A percentile compares a stretch with the other conserved stretches of the same genome.
phyloP scores from a whole-genome alignment of 2,888 invertebrate species.

The Drosophila niveifrons region DNA sequence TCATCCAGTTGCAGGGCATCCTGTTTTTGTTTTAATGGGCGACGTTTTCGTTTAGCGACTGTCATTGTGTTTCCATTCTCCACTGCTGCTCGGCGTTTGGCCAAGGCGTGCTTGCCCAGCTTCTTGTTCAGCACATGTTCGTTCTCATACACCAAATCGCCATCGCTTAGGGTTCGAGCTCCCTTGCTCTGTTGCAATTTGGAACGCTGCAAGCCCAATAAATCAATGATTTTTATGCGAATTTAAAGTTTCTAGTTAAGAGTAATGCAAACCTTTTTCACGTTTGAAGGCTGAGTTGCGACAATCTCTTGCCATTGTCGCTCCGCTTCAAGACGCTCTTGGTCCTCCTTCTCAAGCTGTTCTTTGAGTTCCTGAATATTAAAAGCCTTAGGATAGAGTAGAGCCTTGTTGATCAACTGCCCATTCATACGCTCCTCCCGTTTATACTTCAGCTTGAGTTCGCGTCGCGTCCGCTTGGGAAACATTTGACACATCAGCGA shows the following conservation, averaged over 20 bases:
- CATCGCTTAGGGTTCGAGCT: constrained; percentile 66
- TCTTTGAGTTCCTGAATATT: constrained; percentile 88
- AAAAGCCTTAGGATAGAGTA: constrained; percentile 90
- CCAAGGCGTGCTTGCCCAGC: constrained; percentile 62
- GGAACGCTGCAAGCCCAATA: constrained; percentile 37
- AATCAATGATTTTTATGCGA: neutral
- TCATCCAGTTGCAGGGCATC: constrained; percentile 8
- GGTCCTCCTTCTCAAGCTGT: constrained; percentile 86
- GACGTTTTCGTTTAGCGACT: constrained; percentile 38
- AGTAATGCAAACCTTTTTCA: constrained; percentile 69
- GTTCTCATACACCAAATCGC: constrained; percentile 80
- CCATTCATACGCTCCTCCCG: constrained; percentile 93
- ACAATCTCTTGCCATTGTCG: constrained; percentile 72
- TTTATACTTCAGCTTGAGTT: constrained; percentile 96
- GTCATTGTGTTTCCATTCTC: constrained; percentile 6
- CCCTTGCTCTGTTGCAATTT: constrained; percentile 62
- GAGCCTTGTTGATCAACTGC: constrained; percentile 90
- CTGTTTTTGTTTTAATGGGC: neutral
- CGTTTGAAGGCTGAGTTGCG: constrained; percentile 57
- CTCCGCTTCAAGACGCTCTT: constrained; percentile 71
- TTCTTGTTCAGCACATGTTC: constrained; percentile 73
- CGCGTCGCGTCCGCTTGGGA: constrained; percentile 91
- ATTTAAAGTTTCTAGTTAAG: neutral
- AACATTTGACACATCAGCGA: constrained; percentile 94
- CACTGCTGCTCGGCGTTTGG: constrained; percentile 40